Evolutionary conservation across 2,888 invertebrate species (phyloP).

Genomic region (Odontomyia ornata): DNA sequence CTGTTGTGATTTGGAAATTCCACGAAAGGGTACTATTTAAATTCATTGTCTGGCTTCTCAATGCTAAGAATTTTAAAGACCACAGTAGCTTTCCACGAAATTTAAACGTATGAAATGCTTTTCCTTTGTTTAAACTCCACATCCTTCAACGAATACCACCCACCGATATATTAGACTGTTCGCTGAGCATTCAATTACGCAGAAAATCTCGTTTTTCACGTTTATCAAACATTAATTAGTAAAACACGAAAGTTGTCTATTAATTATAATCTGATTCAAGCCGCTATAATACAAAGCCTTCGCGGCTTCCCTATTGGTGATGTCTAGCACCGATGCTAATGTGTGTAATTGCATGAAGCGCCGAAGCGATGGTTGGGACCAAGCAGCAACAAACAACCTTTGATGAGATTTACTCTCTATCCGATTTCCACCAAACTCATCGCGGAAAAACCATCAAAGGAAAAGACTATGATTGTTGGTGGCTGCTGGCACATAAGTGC

Average conservation of each 20-base stretch:
- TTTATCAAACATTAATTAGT: slow-evolving; percentile 38
- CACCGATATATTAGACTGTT: background rate
- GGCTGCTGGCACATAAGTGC: background rate
- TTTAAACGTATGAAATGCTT: background rate
- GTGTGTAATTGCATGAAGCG: background rate
- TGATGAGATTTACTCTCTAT: slow-evolving; percentile 18
- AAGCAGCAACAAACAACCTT: slow-evolving; percentile 9
- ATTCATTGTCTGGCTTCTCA: too few species aligned
- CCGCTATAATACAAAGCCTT: background rate
- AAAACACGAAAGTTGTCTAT: background rate
- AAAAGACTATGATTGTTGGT: slow-evolving; percentile 10
- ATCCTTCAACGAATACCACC: background rate
- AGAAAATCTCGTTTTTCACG: slow-evolving; percentile 35
- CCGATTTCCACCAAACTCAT: background rate
- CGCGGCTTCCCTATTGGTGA: too few species aligned
- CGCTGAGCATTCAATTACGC: slow-evolving; percentile 44
- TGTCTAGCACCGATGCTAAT: background rate
- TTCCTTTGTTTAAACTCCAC: background rate
- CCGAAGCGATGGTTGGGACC: background rate
- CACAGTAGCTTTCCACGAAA: background rate
- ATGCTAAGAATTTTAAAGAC: background rate
- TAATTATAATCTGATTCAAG: slow-evolving; percentile 13
- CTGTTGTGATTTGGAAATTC: too few species aligned
- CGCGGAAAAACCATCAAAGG: background rate
- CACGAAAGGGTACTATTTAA: too few species aligned